Evolutionary conservation across 2,113 vertebrate genomes (phyloP).

Genomic region (Nettapus auritus): DNA sequence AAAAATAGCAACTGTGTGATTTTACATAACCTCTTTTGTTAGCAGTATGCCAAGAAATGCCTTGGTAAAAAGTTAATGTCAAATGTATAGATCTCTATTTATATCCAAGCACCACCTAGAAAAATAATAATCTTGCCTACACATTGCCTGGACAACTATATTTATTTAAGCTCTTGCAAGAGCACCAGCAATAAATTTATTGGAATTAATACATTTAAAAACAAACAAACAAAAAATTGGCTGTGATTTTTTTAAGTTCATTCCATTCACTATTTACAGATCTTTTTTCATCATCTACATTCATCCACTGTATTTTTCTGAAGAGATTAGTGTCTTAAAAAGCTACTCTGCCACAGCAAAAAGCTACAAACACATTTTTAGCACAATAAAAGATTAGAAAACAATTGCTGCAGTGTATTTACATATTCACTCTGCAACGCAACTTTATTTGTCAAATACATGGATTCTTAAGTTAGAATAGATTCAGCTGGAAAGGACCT

Average conservation of each 20-base stretch:
- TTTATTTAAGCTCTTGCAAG: slow-evolving; percentile 37
- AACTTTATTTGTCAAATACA: neutral
- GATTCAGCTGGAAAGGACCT: neutral
- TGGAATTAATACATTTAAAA: neutral
- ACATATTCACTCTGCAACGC: neutral
- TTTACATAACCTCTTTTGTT: neutral
- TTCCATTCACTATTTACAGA: neutral
- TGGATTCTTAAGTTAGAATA: neutral
- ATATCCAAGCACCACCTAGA: neutral
- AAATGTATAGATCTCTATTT: neutral
- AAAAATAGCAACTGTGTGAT: neutral
- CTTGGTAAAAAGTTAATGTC: neutral
- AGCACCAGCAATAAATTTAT: neutral
- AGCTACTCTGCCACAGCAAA: neutral
- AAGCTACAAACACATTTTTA: neutral
- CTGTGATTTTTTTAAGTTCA: neutral
- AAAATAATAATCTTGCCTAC: neutral
- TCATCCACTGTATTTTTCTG: neutral
- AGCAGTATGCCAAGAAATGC: neutral
- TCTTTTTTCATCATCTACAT: neutral
- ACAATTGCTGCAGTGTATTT: neutral
- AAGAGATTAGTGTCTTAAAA: neutral
- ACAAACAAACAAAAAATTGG: neutral
- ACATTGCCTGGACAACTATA: neutral
- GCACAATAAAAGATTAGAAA: neutral